phyloP scores from a whole-genome alignment of 2,113 vertebrate genomes.

The Melanocharis versteri region DNA sequence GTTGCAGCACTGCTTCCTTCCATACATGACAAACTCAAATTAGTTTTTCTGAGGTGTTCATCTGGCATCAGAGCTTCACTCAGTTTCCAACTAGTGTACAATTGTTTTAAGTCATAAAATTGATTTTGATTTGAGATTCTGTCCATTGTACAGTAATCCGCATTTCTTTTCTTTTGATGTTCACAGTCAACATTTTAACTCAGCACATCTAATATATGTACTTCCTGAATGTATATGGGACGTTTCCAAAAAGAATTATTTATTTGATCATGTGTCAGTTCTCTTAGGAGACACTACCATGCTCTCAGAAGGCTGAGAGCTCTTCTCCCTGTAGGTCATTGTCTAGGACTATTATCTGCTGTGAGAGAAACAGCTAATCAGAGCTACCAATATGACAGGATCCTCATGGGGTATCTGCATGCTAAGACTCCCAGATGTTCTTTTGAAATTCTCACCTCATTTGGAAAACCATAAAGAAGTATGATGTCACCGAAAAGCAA shows the following conservation, averaged over 20 bases:
- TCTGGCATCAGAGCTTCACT: background rate
- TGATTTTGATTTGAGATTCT: background rate
- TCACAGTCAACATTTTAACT: background rate
- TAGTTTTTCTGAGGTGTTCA: background rate
- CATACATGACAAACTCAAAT: background rate
- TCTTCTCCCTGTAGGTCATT: background rate
- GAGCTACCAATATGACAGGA: background rate
- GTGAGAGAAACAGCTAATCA: background rate
- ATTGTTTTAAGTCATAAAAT: background rate
- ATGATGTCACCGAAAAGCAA: background rate
- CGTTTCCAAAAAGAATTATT: background rate
- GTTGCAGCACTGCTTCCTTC: background rate
- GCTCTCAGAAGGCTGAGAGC: background rate
- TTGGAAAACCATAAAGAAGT: background rate
- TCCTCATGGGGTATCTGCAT: background rate
- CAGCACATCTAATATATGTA: background rate
- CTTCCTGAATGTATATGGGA: background rate
- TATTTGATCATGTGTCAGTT: background rate
- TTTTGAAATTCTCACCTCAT: background rate
- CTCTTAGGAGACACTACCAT: background rate
- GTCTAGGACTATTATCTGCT: background rate
- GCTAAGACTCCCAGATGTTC: background rate
- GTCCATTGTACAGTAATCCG: background rate
- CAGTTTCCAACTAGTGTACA: background rate
- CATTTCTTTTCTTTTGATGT: background rate